Conservation (phyloP, 2,888 invertebrate genomes). For the Kryphioiulus occultus region DNA sequence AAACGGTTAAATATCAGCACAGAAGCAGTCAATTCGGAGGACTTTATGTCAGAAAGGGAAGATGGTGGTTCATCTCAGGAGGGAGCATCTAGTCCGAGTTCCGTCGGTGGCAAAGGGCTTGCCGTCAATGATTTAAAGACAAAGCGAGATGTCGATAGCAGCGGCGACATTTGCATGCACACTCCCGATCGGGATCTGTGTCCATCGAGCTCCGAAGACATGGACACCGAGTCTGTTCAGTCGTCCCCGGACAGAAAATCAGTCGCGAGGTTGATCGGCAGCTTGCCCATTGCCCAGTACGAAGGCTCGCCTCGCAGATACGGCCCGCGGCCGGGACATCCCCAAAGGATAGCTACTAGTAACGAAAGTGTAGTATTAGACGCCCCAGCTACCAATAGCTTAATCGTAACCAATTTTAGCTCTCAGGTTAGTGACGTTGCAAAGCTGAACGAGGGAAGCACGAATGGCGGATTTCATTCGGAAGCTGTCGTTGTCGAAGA, state of each 20-base stretch:
- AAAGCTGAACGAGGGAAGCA: not conserved
- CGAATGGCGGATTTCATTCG: not conserved
- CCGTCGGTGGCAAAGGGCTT: slow-evolving; percentile 18
- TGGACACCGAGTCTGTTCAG: slow-evolving; percentile 56
- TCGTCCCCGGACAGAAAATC: slow-evolving; percentile 50
- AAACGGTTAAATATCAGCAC: slow-evolving; percentile 49
- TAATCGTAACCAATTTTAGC: not conserved
- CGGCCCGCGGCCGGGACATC: slow-evolving; percentile 69
- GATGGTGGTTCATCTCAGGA: slow-evolving; percentile 51
- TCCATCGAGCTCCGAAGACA: slow-evolving; percentile 53
- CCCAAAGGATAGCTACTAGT: slow-evolving; percentile 48
- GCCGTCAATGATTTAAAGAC: slow-evolving; percentile 7
- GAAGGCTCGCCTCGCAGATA: slow-evolving; percentile 89
- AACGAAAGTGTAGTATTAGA: not conserved
- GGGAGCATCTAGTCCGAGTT: slow-evolving; percentile 43
- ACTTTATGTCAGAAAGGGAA: slow-evolving; percentile 51
- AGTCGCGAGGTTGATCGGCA: slow-evolving; percentile 70
- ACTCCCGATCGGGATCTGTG: slow-evolving; percentile 43
- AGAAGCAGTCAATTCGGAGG: slow-evolving; percentile 54
- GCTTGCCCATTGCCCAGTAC: slow-evolving; percentile 90
- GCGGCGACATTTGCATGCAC: slow-evolving; percentile 18
- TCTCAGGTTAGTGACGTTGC: slow-evolving; percentile 29
- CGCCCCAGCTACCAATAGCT: slow-evolving; percentile 37
- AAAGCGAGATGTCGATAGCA: slow-evolving; percentile 31
- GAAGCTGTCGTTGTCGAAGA: not conserved